Conservation (phyloP, 2,113 vertebrate genomes). For the Cololabis saira region DNA sequence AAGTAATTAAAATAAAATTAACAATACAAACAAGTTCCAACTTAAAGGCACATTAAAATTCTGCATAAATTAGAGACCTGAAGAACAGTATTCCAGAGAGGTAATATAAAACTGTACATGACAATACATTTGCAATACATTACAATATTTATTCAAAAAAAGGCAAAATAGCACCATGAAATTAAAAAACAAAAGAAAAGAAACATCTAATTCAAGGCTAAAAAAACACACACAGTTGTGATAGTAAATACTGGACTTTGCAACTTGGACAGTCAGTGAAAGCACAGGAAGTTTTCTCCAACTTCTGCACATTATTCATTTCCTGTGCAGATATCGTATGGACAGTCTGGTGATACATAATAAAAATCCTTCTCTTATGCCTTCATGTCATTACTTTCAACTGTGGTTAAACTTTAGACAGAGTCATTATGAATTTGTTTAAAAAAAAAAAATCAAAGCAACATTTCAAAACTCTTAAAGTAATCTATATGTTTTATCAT, state of each 20-base stretch:
- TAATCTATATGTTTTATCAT: conserved; percentile 50
- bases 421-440: conserved; percentile 10
- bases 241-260: conserved; percentile 60
- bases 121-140: conserved; percentile 81
- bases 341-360: conserved; percentile 17
- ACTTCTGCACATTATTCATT: conserved; percentile 8
- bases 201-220: conserved; percentile 5
- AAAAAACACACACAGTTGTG: conserved; percentile 51
- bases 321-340: conserved; percentile 3
- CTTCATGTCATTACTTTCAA: conserved; percentile 45
- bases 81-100: conserved; percentile 72
- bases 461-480: conserved; percentile 25
- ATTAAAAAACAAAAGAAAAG: conserved; percentile 50
- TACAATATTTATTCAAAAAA: conserved; percentile 80
- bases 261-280: conserved; percentile 49
- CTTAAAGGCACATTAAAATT: conserved; percentile 75
- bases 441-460: conserved; percentile 39
- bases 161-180: conserved; percentile 76
- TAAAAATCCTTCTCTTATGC: conserved; percentile 36
- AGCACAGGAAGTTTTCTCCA: conserved; percentile 39
- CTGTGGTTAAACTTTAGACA: conserved; percentile 46
- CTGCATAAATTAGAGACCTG: conserved; percentile 77
- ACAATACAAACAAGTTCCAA: conserved; percentile 73
- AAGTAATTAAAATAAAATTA: conserved; percentile 61
- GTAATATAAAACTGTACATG: conserved; percentile 84